Percentiles rank a stretch among this genome's conserved stretches.
phyloP scores from a whole-genome alignment of 2,113 vertebrate genomes.

The Anas platyrhynchos region DNA sequence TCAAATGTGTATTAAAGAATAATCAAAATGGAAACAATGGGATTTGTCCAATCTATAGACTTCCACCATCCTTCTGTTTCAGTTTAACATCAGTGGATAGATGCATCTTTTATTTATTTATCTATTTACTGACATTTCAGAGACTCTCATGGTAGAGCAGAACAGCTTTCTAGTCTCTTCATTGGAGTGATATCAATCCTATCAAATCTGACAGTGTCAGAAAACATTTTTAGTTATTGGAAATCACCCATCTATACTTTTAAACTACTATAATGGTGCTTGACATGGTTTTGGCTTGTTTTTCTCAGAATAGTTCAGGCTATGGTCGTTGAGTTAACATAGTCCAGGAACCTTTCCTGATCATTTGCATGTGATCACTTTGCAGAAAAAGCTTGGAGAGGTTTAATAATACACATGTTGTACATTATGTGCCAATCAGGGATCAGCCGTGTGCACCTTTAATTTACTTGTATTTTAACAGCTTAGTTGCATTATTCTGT shows the following conservation, averaged over 20 bases:
- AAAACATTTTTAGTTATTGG: background rate
- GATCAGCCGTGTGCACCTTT: background rate
- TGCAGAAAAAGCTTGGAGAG: background rate
- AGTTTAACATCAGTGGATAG: background rate
- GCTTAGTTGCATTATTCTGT: background rate
- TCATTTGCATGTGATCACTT: background rate
- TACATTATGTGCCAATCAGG: background rate
- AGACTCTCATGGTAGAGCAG: background rate
- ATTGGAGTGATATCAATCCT: background rate
- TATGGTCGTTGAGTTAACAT: background rate
- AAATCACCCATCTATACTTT: background rate
- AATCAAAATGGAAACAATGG: background rate
- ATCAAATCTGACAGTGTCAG: rapidly evolving
- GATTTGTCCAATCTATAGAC: background rate
- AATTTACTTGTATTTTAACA: background rate
- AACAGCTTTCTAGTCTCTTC: background rate
- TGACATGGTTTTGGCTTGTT: rapidly evolving
- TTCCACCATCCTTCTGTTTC: background rate
- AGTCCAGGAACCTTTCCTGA: background rate
- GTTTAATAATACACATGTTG: background rate
- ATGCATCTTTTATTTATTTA: background rate
- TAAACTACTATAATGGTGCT: background rate
- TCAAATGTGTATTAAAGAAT: background rate
- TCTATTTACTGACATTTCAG: background rate
- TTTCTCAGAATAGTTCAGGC: background rate